These are phyloP conservation scores for Cylloceria caligata DNA, from an alignment of 2,888 invertebrate genomes.

Conservation along the genomic window DNA sequence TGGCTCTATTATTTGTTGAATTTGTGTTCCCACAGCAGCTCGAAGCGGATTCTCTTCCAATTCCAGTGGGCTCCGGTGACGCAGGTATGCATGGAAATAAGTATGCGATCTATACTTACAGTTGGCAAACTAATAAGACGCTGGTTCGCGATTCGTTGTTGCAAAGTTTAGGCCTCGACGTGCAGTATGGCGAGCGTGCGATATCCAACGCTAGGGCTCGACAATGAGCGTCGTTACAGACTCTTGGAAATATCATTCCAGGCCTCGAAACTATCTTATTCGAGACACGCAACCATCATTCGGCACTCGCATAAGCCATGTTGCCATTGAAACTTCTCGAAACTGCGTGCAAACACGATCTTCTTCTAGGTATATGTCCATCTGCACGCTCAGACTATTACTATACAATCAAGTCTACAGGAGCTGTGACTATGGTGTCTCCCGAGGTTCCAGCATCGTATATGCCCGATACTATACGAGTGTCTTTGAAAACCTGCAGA, in stretches of 20 bases:
- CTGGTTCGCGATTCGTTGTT: constrained; percentile 38
- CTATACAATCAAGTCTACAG: background rate
- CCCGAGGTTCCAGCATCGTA: background rate
- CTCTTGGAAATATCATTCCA: constrained; percentile 44
- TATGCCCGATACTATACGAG: constrained; percentile 2
- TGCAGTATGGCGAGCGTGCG: background rate
- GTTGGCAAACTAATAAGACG: constrained; percentile 51
- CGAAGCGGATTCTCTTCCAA: too few species aligned
- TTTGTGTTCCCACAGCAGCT: too few species aligned
- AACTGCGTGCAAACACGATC: constrained; percentile 53
- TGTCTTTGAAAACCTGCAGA: background rate
- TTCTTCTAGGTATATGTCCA: constrained; percentile 39
- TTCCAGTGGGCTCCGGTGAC: constrained; percentile 76
- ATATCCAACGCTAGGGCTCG: constrained; percentile 5
- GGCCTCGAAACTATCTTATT: constrained; percentile 34
- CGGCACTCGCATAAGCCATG: constrained; percentile 42
- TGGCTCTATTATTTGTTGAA: too few species aligned
- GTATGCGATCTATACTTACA: constrained; percentile 12
- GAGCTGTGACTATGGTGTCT: background rate
- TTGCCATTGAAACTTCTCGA: constrained; percentile 30
- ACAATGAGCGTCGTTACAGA: constrained; percentile 28
- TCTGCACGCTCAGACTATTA: constrained; percentile 26
- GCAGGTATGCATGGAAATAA: constrained; percentile 59
- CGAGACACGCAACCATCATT: constrained; percentile 65
- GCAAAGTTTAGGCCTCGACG: constrained; percentile 1